Evolutionary conservation across 2,797 vertebrate species (phyloP).

Genomic region (Phaenicophaeus curvirostris): DNA sequence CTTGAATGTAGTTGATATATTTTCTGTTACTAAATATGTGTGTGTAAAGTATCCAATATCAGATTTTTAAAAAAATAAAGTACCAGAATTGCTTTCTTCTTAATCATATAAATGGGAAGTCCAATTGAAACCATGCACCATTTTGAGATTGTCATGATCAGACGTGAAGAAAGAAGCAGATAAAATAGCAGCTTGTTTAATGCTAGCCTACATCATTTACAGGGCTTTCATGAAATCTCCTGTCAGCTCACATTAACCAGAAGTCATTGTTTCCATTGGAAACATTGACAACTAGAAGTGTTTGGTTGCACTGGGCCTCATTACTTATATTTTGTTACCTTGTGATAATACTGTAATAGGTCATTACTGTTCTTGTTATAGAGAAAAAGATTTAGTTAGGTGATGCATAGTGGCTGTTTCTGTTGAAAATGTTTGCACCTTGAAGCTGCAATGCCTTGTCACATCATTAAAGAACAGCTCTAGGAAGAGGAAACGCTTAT

Average conservation of each 20-base stretch:
- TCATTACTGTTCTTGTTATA: constrained; percentile 69
- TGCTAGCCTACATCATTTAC: constrained; percentile 13
- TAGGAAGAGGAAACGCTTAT: neutral
- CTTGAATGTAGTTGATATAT: neutral
- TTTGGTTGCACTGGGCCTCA: constrained; percentile 71
- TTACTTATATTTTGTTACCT: constrained; percentile 71
- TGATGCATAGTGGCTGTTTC: constrained; percentile 59
- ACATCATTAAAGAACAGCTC: constrained; percentile 35
- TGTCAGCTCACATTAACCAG: constrained; percentile 63
- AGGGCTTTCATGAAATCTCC: constrained; percentile 34
- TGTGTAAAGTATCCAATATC: neutral
- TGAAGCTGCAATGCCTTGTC: neutral
- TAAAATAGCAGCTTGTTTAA: constrained; percentile 49
- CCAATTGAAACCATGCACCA: neutral
- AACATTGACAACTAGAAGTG: constrained; percentile 45
- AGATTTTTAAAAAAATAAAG: neutral
- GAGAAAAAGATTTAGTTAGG: constrained; percentile 54
- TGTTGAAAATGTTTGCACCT: constrained; percentile 43
- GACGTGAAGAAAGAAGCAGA: neutral
- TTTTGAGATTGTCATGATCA: neutral
- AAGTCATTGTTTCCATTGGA: constrained; percentile 66
- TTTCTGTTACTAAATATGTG: neutral
- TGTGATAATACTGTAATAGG: constrained; percentile 70
- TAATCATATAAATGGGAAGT: neutral
- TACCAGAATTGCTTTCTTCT: neutral